These are phyloP conservation scores for Napeogenes inachia DNA, from an alignment of 2,888 invertebrate genomes.

Conservation along the genomic window DNA sequence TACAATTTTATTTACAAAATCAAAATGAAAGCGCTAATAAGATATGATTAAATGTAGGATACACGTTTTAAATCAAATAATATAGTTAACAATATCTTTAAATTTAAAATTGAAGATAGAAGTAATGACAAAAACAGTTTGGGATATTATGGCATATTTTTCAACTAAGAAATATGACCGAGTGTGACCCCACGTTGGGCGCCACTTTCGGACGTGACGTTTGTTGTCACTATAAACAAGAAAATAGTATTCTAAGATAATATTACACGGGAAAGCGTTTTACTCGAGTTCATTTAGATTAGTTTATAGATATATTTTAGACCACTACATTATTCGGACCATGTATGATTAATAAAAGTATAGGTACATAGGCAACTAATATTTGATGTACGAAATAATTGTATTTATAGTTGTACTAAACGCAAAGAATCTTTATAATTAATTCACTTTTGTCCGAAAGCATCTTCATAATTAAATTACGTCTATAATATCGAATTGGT, in stretches of 20 bases:
- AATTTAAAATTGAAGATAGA: background rate
- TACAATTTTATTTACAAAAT: no score
- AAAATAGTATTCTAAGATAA: constrained; percentile 25
- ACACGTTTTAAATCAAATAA: background rate
- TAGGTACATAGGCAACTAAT: no score
- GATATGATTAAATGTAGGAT: background rate
- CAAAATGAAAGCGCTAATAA: no score
- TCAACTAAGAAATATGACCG: constrained; percentile 49
- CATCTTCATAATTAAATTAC: no score
- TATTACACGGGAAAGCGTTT: constrained; percentile 27
- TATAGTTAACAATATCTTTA: no score
- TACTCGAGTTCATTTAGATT: constrained; percentile 23
- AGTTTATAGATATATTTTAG: constrained; percentile 20
- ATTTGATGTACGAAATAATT: no score
- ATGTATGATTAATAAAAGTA: no score
- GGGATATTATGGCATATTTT: constrained; percentile 34
- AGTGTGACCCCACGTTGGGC: constrained; percentile 42
- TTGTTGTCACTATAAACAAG: constrained; percentile 62
- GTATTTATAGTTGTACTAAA: no score
- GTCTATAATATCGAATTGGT: background rate
- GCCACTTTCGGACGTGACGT: constrained; percentile 45
- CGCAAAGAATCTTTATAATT: no score
- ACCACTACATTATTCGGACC: background rate
- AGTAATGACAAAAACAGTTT: constrained; percentile 27
- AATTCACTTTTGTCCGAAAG: no score